Percentiles rank a stretch among this genome's conserved stretches.
These are phyloP conservation scores for Brachionus angularis DNA, from an alignment of 1,140 invertebrate genomes.

Conservation along the genomic window DNA sequence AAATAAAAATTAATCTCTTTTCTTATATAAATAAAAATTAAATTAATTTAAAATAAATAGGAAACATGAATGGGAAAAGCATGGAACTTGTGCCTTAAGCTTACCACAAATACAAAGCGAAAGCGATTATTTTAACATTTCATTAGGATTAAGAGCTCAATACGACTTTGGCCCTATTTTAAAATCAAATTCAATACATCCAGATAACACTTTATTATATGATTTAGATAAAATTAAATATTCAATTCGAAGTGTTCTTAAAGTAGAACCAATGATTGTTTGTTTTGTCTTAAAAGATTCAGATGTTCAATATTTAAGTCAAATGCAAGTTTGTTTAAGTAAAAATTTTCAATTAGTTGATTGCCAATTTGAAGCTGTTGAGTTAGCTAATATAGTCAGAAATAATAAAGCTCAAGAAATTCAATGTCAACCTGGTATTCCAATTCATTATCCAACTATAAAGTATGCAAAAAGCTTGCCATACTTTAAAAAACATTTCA, in stretches of 20 bases:
- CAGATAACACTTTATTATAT: constrained; percentile 17
- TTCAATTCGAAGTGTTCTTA: constrained; percentile 11
- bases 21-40: too few relatives aligned
- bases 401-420: constrained; percentile 30
- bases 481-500: neutral
- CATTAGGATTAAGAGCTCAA: neutral
- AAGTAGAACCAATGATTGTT: constrained; percentile 40
- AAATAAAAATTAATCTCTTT: too few relatives aligned
- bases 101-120: constrained; percentile 22
- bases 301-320: constrained; percentile 40
- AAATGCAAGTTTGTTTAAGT: constrained; percentile 42
- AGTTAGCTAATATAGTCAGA: constrained; percentile 1
- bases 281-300: constrained; percentile 40
- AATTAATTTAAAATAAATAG: too few relatives aligned
- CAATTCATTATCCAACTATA: constrained; percentile 35
- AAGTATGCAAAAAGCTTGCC: neutral
- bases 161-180: constrained; percentile 35
- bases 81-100: constrained; percentile 36
- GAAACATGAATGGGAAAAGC: constrained; percentile 44
- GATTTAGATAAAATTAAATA: constrained; percentile 37
- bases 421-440: constrained; percentile 29
- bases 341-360: constrained; percentile 44
- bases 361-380: constrained; percentile 39
- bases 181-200: neutral
- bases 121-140: constrained; percentile 36